phyloP scores from a whole-genome alignment of 2,888 invertebrate genomes.

The Melanostoma scalare region DNA sequence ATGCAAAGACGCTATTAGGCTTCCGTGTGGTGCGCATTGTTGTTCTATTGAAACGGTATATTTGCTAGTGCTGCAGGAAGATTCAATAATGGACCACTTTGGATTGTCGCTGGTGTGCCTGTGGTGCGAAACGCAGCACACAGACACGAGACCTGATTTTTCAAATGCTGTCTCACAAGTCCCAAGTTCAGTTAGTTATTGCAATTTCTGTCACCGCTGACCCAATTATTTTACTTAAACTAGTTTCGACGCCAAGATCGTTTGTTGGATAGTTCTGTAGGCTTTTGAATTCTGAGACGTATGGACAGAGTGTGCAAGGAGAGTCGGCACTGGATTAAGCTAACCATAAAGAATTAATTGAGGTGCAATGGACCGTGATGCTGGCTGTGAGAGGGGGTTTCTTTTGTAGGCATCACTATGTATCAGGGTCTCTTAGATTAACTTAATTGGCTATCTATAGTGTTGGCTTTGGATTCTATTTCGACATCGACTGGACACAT shows the following conservation, averaged over 20 bases:
- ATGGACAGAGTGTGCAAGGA: conserved; percentile 1
- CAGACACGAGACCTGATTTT: conserved; percentile 68
- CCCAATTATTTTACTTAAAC: conserved; percentile 62
- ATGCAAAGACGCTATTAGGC: conserved; percentile 54
- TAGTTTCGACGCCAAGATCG: conserved; percentile 43
- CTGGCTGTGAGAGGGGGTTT: background rate
- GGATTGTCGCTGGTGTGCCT: background rate
- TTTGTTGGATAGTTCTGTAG: conserved; percentile 7
- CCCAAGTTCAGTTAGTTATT: conserved; percentile 63
- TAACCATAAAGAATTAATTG: conserved; percentile 59
- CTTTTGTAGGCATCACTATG: conserved; percentile 9
- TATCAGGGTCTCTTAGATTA: conserved; percentile 25
- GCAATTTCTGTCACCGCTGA: conserved; percentile 66
- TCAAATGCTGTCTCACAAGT: conserved; percentile 64
- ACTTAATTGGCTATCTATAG: conserved; percentile 52
- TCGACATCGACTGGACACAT: conserved; percentile 14
- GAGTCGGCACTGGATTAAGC: conserved; percentile 12
- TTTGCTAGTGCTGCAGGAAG: conserved; percentile 39
- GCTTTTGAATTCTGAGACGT: background rate
- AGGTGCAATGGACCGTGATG: conserved; percentile 41
- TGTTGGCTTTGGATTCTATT: conserved; percentile 6
- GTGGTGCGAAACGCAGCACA: conserved; percentile 4
- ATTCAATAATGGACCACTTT: conserved; percentile 59
- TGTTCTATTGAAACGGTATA: conserved; percentile 60
- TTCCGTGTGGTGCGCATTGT: conserved; percentile 51